Evolutionary conservation across 1,140 invertebrate species (phyloP).

Genomic region (Rhysida immarginata): DNA sequence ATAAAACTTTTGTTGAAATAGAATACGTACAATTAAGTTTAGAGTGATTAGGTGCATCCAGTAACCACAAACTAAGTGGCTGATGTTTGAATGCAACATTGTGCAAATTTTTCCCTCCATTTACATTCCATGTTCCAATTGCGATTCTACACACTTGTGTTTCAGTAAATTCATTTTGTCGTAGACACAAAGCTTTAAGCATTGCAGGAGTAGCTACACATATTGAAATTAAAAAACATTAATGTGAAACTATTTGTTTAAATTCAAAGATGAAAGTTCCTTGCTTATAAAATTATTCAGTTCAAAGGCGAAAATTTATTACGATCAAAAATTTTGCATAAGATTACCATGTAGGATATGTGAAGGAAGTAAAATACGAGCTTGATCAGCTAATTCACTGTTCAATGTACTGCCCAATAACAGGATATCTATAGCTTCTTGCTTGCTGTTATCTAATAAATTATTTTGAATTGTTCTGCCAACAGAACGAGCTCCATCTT

Average conservation of each 20-base stretch:
- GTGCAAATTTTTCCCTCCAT: slow-evolving; percentile 95
- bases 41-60: slow-evolving; percentile 44
- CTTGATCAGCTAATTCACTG: slow-evolving; percentile 77
- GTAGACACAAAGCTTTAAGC: slow-evolving; percentile 36
- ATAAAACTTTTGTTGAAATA: slow-evolving; percentile 8
- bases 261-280: too few relatives aligned
- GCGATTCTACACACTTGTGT: slow-evolving; percentile 57
- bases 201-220: slow-evolving; percentile 32
- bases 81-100: slow-evolving; percentile 92
- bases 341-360: slow-evolving; percentile 62
- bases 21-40: slow-evolving; percentile 7
- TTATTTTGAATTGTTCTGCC: slow-evolving; percentile 98
- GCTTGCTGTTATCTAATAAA: slow-evolving; percentile 90
- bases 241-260: background rate
- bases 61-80: slow-evolving; percentile 82
- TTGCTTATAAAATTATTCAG: too few relatives aligned
- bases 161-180: slow-evolving; percentile 66
- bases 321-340: background rate
- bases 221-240: slow-evolving; percentile 18
- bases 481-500: slow-evolving; percentile 93
- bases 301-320: too few relatives aligned
- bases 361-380: slow-evolving; percentile 68
- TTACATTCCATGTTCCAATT: slow-evolving; percentile 97
- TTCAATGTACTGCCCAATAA: slow-evolving; percentile 79
- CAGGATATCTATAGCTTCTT: slow-evolving; percentile 95